phyloP scores from a whole-genome alignment of 2,888 invertebrate genomes.

The Margaritifera margaritifera region DNA sequence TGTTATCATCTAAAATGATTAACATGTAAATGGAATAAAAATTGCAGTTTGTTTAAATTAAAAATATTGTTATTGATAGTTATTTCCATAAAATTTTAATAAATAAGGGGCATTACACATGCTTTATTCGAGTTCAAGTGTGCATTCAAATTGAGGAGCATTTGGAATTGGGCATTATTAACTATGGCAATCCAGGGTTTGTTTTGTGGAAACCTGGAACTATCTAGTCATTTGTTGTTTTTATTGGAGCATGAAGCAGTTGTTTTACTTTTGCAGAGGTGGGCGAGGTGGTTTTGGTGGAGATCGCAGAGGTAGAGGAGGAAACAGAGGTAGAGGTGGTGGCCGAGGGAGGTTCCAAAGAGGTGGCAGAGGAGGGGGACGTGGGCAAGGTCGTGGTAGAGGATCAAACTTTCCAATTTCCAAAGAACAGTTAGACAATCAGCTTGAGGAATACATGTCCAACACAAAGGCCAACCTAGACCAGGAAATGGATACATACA shows the following conservation, averaged over 20 bases:
- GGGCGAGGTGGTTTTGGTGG: constrained; percentile 13
- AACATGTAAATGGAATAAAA: no score
- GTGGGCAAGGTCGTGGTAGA: constrained; percentile 45
- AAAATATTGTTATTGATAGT: no score
- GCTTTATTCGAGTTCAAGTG: no score
- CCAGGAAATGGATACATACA: constrained; percentile 78
- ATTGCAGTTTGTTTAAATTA: no score
- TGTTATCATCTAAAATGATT: no score
- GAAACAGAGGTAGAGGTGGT: constrained; percentile 9
- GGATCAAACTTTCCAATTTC: constrained; percentile 41
- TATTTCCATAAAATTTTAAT: no score
- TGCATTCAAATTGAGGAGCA: no score
- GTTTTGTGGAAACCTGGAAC: no score
- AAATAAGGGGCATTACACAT: no score
- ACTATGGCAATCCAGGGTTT: no score
- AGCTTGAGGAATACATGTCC: constrained; percentile 83
- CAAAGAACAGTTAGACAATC: constrained; percentile 80
- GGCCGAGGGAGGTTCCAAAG: constrained; percentile 33
- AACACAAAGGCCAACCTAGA: constrained; percentile 78
- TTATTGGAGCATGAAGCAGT: constrained; percentile 39
- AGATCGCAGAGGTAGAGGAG: constrained; percentile 14
- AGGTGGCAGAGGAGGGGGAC: constrained; percentile 37
- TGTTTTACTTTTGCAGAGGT: constrained; percentile 9
- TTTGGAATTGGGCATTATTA: no score
- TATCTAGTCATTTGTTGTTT: no score